These are phyloP conservation scores for Oscheius myriophilus DNA, from an alignment of 2,888 invertebrate species.

Conservation along the genomic window DNA sequence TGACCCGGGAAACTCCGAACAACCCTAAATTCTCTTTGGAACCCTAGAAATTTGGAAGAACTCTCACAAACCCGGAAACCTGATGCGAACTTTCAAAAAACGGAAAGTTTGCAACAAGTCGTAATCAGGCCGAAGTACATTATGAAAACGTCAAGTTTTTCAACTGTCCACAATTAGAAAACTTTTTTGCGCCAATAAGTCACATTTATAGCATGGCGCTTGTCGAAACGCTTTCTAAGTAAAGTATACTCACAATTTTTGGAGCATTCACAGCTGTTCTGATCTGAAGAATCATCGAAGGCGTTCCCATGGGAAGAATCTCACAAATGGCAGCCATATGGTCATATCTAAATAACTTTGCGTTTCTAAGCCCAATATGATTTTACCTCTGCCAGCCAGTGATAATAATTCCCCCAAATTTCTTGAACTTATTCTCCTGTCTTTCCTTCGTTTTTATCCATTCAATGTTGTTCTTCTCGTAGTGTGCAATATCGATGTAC, in stretches of 20 bases:
- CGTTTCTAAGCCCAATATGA: constrained; percentile 33
- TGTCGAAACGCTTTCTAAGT: not conserved
- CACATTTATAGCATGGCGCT: too few relatives aligned
- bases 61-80: too few relatives aligned
- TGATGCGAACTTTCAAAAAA: too few relatives aligned
- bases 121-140: too few relatives aligned
- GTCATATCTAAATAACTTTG: constrained; percentile 71
- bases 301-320: constrained; percentile 71
- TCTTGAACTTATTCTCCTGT: constrained; percentile 49
- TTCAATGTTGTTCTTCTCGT: constrained; percentile 72
- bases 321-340: constrained; percentile 74
- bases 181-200: too few relatives aligned
- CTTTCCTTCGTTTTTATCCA: constrained; percentile 70
- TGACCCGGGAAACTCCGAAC: too few relatives aligned
- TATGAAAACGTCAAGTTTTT: too few relatives aligned
- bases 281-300: constrained; percentile 59
- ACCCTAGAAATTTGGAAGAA: too few relatives aligned
- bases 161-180: too few relatives aligned
- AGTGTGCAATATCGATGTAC: constrained; percentile 72
- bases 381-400: constrained; percentile 74
- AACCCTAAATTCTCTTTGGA: too few relatives aligned
- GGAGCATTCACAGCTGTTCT: constrained; percentile 43
- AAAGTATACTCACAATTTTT: constrained; percentile 1
- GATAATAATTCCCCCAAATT: constrained; percentile 72
- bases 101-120: too few relatives aligned